Percentiles rank a stretch among this genome's conserved stretches.
Evolutionary conservation across 2,797 vertebrate species (phyloP).

Genomic region (Falco naumanni): DNA sequence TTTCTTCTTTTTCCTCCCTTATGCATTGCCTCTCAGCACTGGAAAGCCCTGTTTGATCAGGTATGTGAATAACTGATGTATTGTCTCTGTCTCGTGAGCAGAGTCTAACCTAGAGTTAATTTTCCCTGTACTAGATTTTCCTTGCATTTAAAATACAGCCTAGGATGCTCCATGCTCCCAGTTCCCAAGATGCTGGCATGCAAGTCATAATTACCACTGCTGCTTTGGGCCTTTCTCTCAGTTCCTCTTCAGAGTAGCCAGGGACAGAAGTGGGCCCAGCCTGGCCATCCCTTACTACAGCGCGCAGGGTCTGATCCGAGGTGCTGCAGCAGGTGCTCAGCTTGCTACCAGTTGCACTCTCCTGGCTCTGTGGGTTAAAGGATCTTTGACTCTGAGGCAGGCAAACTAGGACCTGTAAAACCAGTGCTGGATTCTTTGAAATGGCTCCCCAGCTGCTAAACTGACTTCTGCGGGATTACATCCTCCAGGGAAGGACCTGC

Average conservation of each 20-base stretch:
- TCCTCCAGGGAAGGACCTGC: not conserved
- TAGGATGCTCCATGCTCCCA: not conserved
- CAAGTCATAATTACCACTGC: not conserved
- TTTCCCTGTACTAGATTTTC: conserved; percentile 51
- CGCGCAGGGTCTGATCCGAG: not conserved
- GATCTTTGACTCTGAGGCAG: not conserved
- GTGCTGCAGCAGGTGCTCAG: not conserved
- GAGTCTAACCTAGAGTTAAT: not conserved
- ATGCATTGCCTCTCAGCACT: conserved; percentile 85
- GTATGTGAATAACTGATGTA: conserved; percentile 82
- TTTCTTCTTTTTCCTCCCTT: conserved; percentile 72
- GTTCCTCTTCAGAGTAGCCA: not conserved
- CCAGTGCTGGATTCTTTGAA: not conserved
- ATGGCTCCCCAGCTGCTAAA: not conserved
- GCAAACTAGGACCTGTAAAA: conserved; percentile 28
- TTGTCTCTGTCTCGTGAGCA: conserved; percentile 46
- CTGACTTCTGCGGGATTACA: not conserved
- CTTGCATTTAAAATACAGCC: conserved; percentile 19
- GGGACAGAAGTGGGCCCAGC: not conserved
- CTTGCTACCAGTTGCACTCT: not conserved
- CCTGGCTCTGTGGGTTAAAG: not conserved
- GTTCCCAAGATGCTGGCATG: not conserved
- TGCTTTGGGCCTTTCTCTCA: not conserved
- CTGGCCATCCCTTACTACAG: not conserved
- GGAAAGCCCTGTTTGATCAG: conserved; percentile 97